Conservation (phyloP, 2,113 vertebrate genomes). For the Cygnus atratus region DNA sequence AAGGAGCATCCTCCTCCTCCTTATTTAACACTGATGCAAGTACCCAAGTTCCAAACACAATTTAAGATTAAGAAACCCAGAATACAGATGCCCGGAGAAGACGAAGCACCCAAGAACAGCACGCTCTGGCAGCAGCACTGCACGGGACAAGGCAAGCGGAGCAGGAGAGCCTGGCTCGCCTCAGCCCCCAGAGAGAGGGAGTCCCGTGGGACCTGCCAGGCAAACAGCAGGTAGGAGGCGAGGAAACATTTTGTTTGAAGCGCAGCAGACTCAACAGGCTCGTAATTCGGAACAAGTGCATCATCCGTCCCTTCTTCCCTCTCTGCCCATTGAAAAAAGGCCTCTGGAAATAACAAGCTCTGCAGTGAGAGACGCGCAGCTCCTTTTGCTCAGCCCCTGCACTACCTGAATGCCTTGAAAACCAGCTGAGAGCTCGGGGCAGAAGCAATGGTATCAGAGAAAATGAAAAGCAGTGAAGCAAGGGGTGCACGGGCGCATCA, state of each 20-base stretch:
- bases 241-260: not conserved
- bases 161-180: not conserved
- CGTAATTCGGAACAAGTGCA: not conserved
- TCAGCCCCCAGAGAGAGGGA: not conserved
- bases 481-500: rapidly evolving
- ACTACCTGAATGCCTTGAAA: not conserved
- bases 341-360: not conserved
- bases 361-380: not conserved
- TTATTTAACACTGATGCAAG: not conserved
- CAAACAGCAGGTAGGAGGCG: not conserved
- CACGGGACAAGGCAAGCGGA: not conserved
- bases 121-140: not conserved
- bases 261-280: not conserved
- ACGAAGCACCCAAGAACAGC: not conserved
- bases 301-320: not conserved
- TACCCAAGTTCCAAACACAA: not conserved
- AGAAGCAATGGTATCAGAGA: not conserved
- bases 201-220: not conserved
- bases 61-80: not conserved
- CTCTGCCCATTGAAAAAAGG: not conserved
- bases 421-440: not conserved
- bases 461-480: not conserved
- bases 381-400: not conserved
- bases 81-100: not conserved
- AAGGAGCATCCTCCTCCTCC: not conserved